Evolutionary conservation across 2,888 invertebrate genomes (phyloP), one percentile per base, ranked within the genome.

Genomic region (Apantesis nais): DNA sequence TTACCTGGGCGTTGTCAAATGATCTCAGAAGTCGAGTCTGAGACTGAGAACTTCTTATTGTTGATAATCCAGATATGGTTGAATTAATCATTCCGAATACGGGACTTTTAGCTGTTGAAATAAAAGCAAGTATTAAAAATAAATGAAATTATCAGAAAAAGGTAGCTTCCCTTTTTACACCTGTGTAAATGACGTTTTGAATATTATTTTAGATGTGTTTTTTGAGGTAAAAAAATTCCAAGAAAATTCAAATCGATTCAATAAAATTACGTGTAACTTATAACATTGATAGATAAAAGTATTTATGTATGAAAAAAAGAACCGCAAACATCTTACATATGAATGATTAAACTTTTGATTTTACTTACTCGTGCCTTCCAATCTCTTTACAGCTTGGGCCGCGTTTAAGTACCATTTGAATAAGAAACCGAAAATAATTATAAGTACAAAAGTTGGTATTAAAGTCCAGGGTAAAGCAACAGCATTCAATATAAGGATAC

Each of bases 81-180:
- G 97, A 96, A 79, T 96, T 97, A 41, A 98, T 93, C 92, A 98
- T 97, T 11, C 97, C 96, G 86, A 97, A 98, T 1, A 98, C 97
- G 0, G 98, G 98, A 85, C 97, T 97, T 76, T 97, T 96, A 31
- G 97, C 97, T 98, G 91, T 69, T 84, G 67, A 62, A 66, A 66
- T n/a, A 70, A 29, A 63, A 65, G 58, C 5, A 29, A n/a, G 25
- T 37, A 14, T 25, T 12, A 34, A 25, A 55, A 55, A 25, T 52
- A 25, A 25, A 29, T 25, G 5, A 55, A 55, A 29, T 2, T 55
- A 55, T n/a, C 9, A 22, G 19, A 11, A 39, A 39, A 4, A 44
- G 19, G 1, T 44, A 19, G 19, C 3, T 44, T 62, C 16, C 7
- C 1, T 31, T 61, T 34, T 62, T 62, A 2, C 1, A 12, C 37